A percentile compares a stretch with the other conserved stretches of the same genome.
phyloP scores from a whole-genome alignment of 2,888 invertebrate genomes.

The Napeogenes sylphis region DNA sequence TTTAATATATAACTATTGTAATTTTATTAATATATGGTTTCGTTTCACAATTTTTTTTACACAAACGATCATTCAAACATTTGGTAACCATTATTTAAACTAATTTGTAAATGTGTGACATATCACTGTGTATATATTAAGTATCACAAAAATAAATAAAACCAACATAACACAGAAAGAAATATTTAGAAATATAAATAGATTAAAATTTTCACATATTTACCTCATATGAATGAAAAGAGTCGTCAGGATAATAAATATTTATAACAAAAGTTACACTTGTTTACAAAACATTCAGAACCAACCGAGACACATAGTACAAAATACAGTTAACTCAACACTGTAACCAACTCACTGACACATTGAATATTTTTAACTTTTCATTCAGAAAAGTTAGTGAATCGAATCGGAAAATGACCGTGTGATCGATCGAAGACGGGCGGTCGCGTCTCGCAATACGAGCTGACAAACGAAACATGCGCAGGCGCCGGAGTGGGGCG shows the following conservation, averaged over 20 bases:
- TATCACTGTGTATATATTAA: too few relatives aligned
- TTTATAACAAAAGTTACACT: background rate
- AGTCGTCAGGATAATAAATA: slow-evolving; percentile 19
- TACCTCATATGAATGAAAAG: slow-evolving; percentile 29
- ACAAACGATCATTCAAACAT: too few relatives aligned
- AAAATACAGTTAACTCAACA: slow-evolving; percentile 31
- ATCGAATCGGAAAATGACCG: slow-evolving; percentile 52
- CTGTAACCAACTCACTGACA: slow-evolving; percentile 23
- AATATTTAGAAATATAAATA: background rate
- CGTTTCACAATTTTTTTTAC: too few relatives aligned
- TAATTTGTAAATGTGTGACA: too few relatives aligned
- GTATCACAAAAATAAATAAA: too few relatives aligned
- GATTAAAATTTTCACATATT: slow-evolving; percentile 17
- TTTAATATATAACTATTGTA: too few relatives aligned
- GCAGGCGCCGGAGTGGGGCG: slow-evolving; percentile 58
- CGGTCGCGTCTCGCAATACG: slow-evolving; percentile 49
- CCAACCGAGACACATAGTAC: slow-evolving; percentile 23
- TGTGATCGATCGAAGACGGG: slow-evolving; percentile 55
- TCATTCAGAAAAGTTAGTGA: slow-evolving; percentile 69
- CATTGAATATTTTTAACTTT: slow-evolving; percentile 47
- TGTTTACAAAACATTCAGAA: slow-evolving; percentile 35
- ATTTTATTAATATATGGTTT: too few relatives aligned
- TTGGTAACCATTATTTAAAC: too few relatives aligned
- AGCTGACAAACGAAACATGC: slow-evolving; percentile 51
- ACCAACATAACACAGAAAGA: too few relatives aligned